Conservation (phyloP, 2,888 invertebrate genomes). For the Brachycybe producta region DNA sequence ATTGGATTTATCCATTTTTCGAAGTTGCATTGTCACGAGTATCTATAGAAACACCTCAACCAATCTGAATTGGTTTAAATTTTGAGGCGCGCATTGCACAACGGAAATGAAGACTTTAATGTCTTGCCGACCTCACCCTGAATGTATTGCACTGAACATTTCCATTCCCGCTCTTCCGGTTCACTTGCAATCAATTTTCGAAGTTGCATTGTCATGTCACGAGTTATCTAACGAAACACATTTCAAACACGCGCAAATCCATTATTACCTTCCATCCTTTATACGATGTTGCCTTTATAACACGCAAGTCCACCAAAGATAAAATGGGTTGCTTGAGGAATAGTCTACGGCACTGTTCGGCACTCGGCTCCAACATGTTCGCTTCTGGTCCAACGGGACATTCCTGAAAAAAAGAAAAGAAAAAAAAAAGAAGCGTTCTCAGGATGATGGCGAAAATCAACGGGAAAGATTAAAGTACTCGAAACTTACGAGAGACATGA, state of each 20-base stretch:
- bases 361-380: conserved; percentile 80
- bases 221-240: too few relatives aligned
- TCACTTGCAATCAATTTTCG: too few relatives aligned
- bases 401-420: conserved; percentile 36
- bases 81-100: too few relatives aligned
- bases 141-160: neutral
- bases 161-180: too few relatives aligned
- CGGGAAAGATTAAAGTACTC: neutral
- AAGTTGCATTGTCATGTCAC: too few relatives aligned
- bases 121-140: too few relatives aligned
- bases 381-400: conserved; percentile 95
- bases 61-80: too few relatives aligned
- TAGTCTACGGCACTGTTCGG: conserved; percentile 73
- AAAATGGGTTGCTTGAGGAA: conserved; percentile 89
- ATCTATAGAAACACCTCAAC: too few relatives aligned
- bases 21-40: too few relatives aligned
- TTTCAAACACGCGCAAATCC: neutral
- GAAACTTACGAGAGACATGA: conserved; percentile 71
- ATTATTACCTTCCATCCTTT: conserved; percentile 62
- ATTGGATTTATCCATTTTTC: too few relatives aligned
- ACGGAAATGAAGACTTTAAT: too few relatives aligned
- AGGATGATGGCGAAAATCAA: conserved; percentile 12
- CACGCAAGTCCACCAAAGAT: conserved; percentile 76
- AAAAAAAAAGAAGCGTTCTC: too few relatives aligned
- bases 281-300: conserved; percentile 67